phyloP scores from a whole-genome alignment of 2,888 invertebrate genomes.

The Stenoptilia bipunctidactyla region DNA sequence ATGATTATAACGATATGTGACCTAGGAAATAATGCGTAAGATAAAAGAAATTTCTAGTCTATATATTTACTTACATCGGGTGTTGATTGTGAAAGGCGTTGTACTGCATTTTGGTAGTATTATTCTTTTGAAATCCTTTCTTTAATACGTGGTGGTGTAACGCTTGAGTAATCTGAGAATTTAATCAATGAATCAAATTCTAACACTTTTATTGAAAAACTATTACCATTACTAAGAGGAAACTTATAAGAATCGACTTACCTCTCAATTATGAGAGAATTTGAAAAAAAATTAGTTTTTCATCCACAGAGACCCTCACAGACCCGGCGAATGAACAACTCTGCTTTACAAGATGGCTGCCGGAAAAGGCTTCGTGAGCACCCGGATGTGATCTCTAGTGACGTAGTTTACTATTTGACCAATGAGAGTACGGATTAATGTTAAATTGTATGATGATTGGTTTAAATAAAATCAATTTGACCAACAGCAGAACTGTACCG shows the following conservation, averaged over 20 bases:
- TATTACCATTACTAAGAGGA: no score
- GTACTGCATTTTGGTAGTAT: constrained; percentile 51
- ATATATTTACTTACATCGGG: constrained; percentile 47
- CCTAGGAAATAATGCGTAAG: no score
- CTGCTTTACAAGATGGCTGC: constrained; percentile 58
- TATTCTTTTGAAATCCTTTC: no score
- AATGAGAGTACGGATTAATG: no score
- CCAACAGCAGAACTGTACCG: no score
- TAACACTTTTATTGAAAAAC: neutral
- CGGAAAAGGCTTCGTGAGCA: constrained; percentile 14
- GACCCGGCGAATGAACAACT: constrained; percentile 76
- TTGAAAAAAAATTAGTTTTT: constrained; percentile 38
- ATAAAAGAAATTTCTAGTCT: constrained; percentile 3
- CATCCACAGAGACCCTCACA: constrained; percentile 53
- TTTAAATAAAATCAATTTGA: no score
- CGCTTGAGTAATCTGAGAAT: constrained; percentile 32
- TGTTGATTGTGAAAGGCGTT: constrained; percentile 67
- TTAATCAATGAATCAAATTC: constrained; percentile 4
- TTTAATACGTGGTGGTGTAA: constrained; percentile 32
- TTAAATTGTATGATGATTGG: no score
- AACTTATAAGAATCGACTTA: constrained; percentile 24
- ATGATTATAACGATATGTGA: no score
- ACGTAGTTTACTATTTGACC: no score
- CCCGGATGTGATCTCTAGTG: no score
- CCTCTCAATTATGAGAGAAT: constrained; percentile 66